Base-by-base conservation (phyloP, 2,797 vertebrate species). In the Arctocebus calabarensis region DNA sequence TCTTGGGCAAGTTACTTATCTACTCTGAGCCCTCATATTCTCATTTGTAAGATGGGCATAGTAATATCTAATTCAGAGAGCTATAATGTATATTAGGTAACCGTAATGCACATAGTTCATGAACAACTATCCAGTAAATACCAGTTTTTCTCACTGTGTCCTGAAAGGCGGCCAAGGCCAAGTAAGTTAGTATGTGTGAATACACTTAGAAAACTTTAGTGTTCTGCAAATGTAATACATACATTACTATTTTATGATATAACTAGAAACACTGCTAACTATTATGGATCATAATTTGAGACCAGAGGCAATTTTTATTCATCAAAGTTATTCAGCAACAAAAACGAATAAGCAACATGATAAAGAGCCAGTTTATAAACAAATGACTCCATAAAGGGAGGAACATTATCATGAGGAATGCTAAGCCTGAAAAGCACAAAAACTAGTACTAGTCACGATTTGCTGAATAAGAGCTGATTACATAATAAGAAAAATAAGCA, bases 401-500 rank as follows among this genome's bases (percentile, higher is more conserved):
- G 10, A 37, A 91, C 52, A 29, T 20, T 10, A 59, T 43, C n/a
- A 32, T 29, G 43, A n/a, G 70, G n/a, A 88, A 81, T 25, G 16
- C 48, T 25, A n/a, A 75, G 29, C 64, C 88, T 81, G n/a, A 86
- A 81, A 64, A 74, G 37, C 64, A 93, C 83, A 81, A 73, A 88
- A 82, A 45, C 12, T 45, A 71, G 52, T 13, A 37, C 12, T 3
- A 73, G 57, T 52, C 79, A 40, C 43, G 66, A 70, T 37, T 71
- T 84, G 37, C 29, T 81, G 71, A 85, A 25, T 52, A 75, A 91
- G 32, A 64, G 37, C 2, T 75, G n/a, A 37, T 27, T 59, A 62
- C 7, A 5, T 68, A 84, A 70, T 87, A 70, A 77, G 45, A 79
- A 40, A 84, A 87, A 71, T 11, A 86, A 22, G 45, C 52, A 59